Evolutionary conservation across 2,888 invertebrate species (phyloP).

Genomic region (Melieria omissa): DNA sequence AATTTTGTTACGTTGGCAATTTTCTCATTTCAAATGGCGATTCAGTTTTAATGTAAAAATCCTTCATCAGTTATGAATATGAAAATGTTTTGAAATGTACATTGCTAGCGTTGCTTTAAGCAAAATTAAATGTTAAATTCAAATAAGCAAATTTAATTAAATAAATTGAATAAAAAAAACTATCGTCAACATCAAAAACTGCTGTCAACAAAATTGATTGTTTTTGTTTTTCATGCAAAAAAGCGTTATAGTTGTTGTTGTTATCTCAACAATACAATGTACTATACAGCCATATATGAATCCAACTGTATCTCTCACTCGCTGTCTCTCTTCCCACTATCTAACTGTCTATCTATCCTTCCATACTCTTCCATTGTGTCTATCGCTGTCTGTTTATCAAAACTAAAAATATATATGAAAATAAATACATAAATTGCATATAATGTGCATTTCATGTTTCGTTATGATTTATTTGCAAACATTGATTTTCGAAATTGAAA

Average conservation of each 20-base stretch:
- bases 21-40: constrained; percentile 3
- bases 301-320: constrained; percentile 33
- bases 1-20: background rate
- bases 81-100: constrained; percentile 20
- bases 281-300: too few species aligned
- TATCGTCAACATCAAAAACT: too few species aligned
- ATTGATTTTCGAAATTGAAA: too few species aligned
- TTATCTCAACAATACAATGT: constrained; percentile 40
- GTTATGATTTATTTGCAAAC: too few species aligned
- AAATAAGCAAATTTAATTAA: background rate
- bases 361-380: constrained; percentile 23
- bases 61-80: background rate
- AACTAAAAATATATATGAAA: background rate
- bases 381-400: constrained; percentile 3
- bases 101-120: constrained; percentile 27
- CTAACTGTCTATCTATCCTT: constrained; percentile 32
- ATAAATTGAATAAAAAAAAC: background rate
- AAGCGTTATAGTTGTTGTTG: constrained; percentile 45
- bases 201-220: too few species aligned
- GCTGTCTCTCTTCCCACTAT: constrained; percentile 41
- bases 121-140: background rate
- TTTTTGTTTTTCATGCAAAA: constrained; percentile 30
- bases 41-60: background rate
- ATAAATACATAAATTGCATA: background rate
- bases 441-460: too few species aligned